A percentile compares a stretch with the other conserved stretches of the same genome.
phyloP scores from a whole-genome alignment of 2,797 vertebrate genomes.

The Crax fasciolata region DNA sequence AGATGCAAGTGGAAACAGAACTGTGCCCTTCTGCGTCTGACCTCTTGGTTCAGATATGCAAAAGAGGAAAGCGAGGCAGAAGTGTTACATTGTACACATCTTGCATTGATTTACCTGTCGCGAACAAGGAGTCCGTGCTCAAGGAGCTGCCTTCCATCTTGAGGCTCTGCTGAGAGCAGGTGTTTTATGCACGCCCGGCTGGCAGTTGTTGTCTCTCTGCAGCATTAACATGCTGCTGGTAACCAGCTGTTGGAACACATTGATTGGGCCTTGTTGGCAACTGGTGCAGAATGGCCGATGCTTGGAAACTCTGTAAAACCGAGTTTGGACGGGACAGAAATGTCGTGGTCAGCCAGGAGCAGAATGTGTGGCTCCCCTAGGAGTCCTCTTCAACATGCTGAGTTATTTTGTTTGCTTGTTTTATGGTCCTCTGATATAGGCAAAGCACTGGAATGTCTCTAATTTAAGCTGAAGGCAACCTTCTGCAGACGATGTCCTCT shows the following conservation, averaged over 20 bases:
- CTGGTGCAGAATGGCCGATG: slow-evolving; percentile 36
- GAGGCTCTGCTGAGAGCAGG: slow-evolving; percentile 56
- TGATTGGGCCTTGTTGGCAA: slow-evolving; percentile 18
- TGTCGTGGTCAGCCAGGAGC: slow-evolving; percentile 29
- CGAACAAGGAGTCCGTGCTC: not conserved
- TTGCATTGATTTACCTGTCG: not conserved
- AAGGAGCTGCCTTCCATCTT: slow-evolving; percentile 17
- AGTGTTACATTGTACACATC: not conserved
- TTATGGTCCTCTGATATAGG: not conserved
- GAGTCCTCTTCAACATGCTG: not conserved
- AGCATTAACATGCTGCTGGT: slow-evolving; percentile 54
- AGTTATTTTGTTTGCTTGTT: not conserved
- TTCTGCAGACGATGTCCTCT: not conserved
- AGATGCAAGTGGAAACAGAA: not conserved
- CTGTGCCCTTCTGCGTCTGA: not conserved
- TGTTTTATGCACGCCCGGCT: slow-evolving; percentile 51
- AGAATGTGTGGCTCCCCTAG: not conserved
- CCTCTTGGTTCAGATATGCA: not conserved
- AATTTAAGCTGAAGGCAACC: not conserved
- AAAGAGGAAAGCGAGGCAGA: not conserved
- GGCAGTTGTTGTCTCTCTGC: slow-evolving; percentile 43
- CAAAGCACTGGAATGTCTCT: not conserved
- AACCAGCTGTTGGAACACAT: slow-evolving; percentile 42
- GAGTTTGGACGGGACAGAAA: slow-evolving; percentile 19
- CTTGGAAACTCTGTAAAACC: slow-evolving; percentile 14